Evolutionary conservation across 2,888 invertebrate genomes (phyloP).

Genomic region (Norana najaformis): DNA sequence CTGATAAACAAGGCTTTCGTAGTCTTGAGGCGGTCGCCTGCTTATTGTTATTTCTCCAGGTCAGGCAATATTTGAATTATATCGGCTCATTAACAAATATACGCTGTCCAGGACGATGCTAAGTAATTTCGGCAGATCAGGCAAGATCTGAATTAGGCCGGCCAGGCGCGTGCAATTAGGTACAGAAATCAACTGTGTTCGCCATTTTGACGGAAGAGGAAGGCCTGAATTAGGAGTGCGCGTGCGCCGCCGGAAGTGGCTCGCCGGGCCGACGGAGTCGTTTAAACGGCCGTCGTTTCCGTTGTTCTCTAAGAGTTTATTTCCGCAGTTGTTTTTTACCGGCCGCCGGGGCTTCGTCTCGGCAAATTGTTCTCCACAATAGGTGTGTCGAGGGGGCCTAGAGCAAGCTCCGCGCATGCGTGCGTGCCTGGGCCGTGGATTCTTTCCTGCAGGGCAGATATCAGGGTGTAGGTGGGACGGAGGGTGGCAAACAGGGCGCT

Average conservation of each 20-base stretch:
- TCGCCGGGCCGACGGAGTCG: neutral
- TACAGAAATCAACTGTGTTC: neutral
- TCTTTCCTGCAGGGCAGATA: neutral
- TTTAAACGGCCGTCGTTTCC: neutral
- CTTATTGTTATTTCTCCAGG: constrained; percentile 17
- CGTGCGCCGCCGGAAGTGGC: neutral
- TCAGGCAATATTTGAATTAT: constrained; percentile 19
- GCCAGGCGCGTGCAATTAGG: neutral
- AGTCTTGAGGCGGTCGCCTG: neutral
- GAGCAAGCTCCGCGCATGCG: neutral
- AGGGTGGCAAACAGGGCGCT: neutral
- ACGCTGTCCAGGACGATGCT: neutral
- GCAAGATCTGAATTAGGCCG: neutral
- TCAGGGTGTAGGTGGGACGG: neutral
- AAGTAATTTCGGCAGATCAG: neutral
- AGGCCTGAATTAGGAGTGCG: neutral
- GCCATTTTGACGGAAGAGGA: constrained; percentile 5
- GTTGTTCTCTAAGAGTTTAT: constrained; percentile 6
- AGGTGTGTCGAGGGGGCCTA: neutral
- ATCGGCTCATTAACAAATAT: constrained; percentile 3
- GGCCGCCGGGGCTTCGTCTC: no score
- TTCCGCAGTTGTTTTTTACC: neutral
- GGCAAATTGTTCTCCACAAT: no score
- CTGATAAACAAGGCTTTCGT: neutral
- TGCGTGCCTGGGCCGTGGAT: neutral